phyloP scores from a whole-genome alignment of 1,140 invertebrate genomes.

The Sycophila sp. region DNA sequence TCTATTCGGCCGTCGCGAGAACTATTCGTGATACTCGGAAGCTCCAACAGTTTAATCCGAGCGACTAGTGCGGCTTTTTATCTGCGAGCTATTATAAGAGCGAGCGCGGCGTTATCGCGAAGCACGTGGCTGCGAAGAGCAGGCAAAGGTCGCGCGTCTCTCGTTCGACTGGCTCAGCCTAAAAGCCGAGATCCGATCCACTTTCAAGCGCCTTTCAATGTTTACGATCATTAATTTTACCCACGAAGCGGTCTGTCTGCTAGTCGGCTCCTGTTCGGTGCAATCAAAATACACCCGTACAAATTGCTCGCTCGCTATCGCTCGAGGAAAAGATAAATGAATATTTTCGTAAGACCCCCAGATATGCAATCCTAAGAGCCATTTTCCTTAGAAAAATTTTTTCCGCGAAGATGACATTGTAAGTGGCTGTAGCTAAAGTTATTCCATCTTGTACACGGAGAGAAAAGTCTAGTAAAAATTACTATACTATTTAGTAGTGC shows the following conservation, averaged over 20 bases:
- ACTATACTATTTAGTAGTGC: too few relatives aligned
- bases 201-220: not conserved
- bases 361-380: too few relatives aligned
- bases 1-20: too few relatives aligned
- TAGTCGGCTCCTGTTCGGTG: not conserved
- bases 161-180: not conserved
- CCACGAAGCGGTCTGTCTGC: constrained; percentile 10
- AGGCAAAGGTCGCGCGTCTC: not conserved
- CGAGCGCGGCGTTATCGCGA: not conserved
- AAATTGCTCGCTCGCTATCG: not conserved
- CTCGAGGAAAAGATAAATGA: not conserved
- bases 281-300: not conserved
- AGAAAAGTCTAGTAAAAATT: too few relatives aligned
- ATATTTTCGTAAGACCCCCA: constrained; percentile 2
- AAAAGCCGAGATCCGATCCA: not conserved
- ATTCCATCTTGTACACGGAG: too few relatives aligned
- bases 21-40: too few relatives aligned
- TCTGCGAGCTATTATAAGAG: too few relatives aligned
- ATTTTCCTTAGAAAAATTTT: not conserved
- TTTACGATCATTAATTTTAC: constrained; percentile 8
- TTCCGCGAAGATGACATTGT: too few relatives aligned
- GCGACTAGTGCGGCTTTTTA: too few relatives aligned
- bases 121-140: constrained; percentile 1
- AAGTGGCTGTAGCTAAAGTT: too few relatives aligned
- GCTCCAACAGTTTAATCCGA: too few relatives aligned